Evolutionary conservation across 2,797 vertebrate genomes (phyloP).

Genomic region (Chanos chanos): DNA sequence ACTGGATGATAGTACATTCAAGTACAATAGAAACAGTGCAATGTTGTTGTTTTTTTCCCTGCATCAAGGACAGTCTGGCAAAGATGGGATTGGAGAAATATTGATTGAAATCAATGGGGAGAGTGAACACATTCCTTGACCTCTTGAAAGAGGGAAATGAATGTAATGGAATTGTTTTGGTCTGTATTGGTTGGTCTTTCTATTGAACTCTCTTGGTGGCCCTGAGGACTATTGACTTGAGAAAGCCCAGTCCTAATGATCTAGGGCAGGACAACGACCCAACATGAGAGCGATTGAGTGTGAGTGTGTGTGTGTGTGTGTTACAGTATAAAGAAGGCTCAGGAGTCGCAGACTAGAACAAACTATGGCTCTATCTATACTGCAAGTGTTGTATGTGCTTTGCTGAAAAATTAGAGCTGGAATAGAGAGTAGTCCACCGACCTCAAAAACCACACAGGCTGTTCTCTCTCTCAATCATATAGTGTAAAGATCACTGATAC

Average conservation of each 20-base stretch:
- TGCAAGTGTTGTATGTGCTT: not conserved
- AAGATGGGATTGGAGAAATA: constrained; percentile 62
- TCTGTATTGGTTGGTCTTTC: constrained; percentile 42
- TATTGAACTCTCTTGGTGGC: constrained; percentile 37
- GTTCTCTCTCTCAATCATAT: no score
- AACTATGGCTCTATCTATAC: no score
- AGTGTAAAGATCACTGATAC: no score
- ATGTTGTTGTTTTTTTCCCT: constrained; percentile 17
- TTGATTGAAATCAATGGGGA: constrained; percentile 64
- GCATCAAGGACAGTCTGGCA: constrained; percentile 52
- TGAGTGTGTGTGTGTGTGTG: not conserved
- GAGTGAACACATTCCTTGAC: constrained; percentile 43
- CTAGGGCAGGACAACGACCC: constrained; percentile 15
- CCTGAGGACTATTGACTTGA: constrained; percentile 44
- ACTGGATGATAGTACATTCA: not conserved
- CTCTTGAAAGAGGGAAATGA: constrained; percentile 49
- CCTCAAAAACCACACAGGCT: no score
- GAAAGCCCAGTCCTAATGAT: constrained; percentile 35
- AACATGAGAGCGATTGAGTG: not conserved
- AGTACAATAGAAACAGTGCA: constrained; percentile 22
- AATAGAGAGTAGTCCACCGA: no score
- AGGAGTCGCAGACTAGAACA: no score
- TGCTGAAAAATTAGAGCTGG: no score
- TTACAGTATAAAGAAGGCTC: constrained; percentile 31
- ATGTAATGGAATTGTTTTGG: constrained; percentile 49